Conservation (phyloP, 1,140 invertebrate species). For the Gryon sp. region DNA sequence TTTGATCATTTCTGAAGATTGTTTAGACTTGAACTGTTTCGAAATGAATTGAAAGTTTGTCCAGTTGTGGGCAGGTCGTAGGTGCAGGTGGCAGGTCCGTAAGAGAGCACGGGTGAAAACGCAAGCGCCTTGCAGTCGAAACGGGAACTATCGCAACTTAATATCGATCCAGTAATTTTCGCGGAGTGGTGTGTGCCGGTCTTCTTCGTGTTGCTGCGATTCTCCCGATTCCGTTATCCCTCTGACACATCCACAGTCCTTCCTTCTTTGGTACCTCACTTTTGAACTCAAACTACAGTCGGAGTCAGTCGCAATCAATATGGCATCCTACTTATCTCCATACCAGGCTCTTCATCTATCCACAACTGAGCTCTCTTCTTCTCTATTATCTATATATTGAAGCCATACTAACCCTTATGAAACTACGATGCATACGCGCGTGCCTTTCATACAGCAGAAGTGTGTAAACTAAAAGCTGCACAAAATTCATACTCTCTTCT, state of each 20-base stretch:
- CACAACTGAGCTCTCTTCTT: constrained; percentile 20
- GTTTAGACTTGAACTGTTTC: constrained; percentile 33
- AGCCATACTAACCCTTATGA: constrained; percentile 51
- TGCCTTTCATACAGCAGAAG: constrained; percentile 40
- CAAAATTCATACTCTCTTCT: constrained; percentile 53
- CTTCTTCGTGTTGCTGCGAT: constrained; percentile 40
- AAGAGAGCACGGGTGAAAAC: constrained; percentile 64
- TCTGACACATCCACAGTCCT: constrained; percentile 46
- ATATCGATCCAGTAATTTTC: constrained; percentile 78
- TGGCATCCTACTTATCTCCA: constrained; percentile 77
- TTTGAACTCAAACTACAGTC: constrained; percentile 71
- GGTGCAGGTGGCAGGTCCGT: constrained; percentile 62
- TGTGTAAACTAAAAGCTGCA: constrained; percentile 58
- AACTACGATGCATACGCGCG: constrained; percentile 21
- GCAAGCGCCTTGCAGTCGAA: constrained; percentile 73
- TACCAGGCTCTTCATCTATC: constrained; percentile 66
- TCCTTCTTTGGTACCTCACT: constrained; percentile 68
- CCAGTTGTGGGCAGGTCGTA: constrained; percentile 67
- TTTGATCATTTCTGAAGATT: constrained; percentile 28
- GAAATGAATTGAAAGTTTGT: constrained; percentile 43
- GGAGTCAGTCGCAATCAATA: constrained; percentile 77
- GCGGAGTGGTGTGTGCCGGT: constrained; percentile 63
- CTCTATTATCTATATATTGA: constrained; percentile 58
- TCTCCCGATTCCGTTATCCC: constrained; percentile 24
- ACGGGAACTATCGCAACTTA: constrained; percentile 77